A percentile compares a stretch with the other conserved stretches of the same genome.
phyloP scores from a whole-genome alignment of 2,113 vertebrate genomes.

The Collichthys lucidus region DNA sequence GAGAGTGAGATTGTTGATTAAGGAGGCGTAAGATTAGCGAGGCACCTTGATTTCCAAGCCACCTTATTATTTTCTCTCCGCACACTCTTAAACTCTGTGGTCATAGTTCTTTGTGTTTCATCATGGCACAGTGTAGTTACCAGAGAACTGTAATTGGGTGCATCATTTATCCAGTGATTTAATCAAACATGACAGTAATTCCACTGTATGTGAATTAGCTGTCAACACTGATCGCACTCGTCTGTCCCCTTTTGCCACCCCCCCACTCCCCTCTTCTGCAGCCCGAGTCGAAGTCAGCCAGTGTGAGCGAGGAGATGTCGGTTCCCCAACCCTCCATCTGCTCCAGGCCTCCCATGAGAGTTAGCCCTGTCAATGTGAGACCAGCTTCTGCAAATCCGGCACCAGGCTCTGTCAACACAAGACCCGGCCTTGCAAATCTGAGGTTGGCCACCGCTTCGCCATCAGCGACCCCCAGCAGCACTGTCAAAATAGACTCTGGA shows the following conservation, averaged over 20 bases:
- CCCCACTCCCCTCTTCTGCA: slow-evolving; percentile 39
- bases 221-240: slow-evolving; percentile 62
- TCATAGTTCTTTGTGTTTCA: slow-evolving; percentile 63
- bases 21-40: slow-evolving; percentile 71
- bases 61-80: slow-evolving; percentile 68
- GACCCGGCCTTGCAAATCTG: slow-evolving; percentile 36
- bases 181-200: slow-evolving; percentile 69
- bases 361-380: slow-evolving; percentile 53
- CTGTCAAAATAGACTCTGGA: slow-evolving; percentile 52
- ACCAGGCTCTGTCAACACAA: slow-evolving; percentile 56
- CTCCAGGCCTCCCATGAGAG: slow-evolving; percentile 69
- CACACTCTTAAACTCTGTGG: slow-evolving; percentile 58
- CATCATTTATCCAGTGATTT: slow-evolving; percentile 66
- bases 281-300: slow-evolving; percentile 60
- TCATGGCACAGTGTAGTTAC: slow-evolving; percentile 32
- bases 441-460: slow-evolving; percentile 23
- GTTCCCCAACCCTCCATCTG: slow-evolving; percentile 64
- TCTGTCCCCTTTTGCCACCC: slow-evolving; percentile 56
- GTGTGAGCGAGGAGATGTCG: slow-evolving; percentile 52
- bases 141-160: slow-evolving; percentile 61
- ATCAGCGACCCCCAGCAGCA: slow-evolving; percentile 14
- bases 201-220: slow-evolving; percentile 68
- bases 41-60: slow-evolving; percentile 70
- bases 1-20: slow-evolving; percentile 72
- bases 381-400: slow-evolving; percentile 53